Evolutionary conservation across 2,888 invertebrate genomes (phyloP).

Genomic region (Hyles lineata): DNA sequence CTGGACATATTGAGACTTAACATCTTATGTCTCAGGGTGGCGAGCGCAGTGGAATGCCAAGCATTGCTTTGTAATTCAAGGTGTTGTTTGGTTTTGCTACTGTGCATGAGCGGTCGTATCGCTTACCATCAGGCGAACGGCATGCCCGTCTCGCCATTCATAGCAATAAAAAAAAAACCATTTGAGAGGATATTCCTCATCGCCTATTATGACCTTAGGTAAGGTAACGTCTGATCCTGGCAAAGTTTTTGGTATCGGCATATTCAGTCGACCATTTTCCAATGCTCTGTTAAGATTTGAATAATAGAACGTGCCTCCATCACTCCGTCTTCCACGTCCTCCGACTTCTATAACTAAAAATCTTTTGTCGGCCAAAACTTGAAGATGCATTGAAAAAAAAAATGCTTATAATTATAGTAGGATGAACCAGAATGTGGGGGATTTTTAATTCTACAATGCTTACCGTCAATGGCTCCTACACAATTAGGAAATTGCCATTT

Average conservation of each 20-base stretch:
- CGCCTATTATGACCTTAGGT: slow-evolving; percentile 38
- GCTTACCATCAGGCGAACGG: too few relatives aligned
- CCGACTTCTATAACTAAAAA: slow-evolving; percentile 38
- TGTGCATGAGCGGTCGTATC: too few relatives aligned
- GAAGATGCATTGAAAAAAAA: slow-evolving; percentile 39
- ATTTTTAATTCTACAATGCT: slow-evolving; percentile 39
- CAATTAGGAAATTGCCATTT: slow-evolving; percentile 45
- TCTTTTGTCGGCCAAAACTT: slow-evolving; percentile 39
- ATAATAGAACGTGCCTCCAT: slow-evolving; percentile 42
- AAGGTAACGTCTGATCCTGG: slow-evolving; percentile 35
- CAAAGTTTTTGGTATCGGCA: slow-evolving; percentile 26
- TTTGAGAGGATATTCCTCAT: slow-evolving; percentile 41
- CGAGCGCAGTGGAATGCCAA: too few relatives aligned
- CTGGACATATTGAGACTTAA: too few relatives aligned
- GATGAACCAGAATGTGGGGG: slow-evolving; percentile 33
- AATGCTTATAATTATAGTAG: slow-evolving; percentile 38
- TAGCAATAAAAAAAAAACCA: too few relatives aligned
- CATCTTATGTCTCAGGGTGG: too few relatives aligned
- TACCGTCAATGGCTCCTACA: slow-evolving; percentile 39
- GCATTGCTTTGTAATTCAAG: too few relatives aligned
- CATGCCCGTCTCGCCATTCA: too few relatives aligned
- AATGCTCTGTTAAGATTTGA: slow-evolving; percentile 40
- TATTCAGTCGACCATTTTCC: slow-evolving; percentile 30
- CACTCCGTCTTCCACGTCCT: slow-evolving; percentile 41
- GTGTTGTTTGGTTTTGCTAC: too few relatives aligned